Evolutionary conservation across 2,888 invertebrate species (phyloP).

Genomic region (Dorcus hopei): DNA sequence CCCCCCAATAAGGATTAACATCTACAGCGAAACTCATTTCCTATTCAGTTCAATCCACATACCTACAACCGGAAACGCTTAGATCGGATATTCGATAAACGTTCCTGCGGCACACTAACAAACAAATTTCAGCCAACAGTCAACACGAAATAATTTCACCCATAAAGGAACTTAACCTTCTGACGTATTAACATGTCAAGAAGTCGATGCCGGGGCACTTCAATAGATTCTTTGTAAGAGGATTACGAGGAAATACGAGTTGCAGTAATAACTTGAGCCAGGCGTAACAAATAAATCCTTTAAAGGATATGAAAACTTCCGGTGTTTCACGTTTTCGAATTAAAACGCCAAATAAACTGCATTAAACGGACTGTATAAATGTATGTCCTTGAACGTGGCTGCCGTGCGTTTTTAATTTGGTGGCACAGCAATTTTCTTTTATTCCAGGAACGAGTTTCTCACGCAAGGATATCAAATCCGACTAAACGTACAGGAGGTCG

Average conservation of each 20-base stretch:
- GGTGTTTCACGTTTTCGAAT: too few relatives aligned
- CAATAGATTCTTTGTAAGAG: neutral
- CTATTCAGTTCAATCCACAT: neutral
- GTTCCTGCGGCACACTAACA: neutral
- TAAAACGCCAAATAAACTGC: too few relatives aligned
- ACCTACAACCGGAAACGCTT: neutral
- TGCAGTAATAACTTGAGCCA: too few relatives aligned
- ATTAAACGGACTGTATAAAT: too few relatives aligned
- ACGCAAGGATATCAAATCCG: too few relatives aligned
- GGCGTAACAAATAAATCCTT: too few relatives aligned
- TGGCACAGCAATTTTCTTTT: too few relatives aligned
- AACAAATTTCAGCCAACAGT: neutral
- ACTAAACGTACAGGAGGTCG: too few relatives aligned
- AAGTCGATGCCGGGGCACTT: neutral
- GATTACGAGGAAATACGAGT: neutral
- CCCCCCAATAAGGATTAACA: neutral
- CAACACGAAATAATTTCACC: neutral
- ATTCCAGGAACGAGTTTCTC: too few relatives aligned
- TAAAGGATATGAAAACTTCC: too few relatives aligned
- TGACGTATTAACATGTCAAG: neutral
- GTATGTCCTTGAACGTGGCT: too few relatives aligned
- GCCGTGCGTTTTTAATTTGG: too few relatives aligned
- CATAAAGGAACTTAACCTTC: neutral
- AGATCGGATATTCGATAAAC: slow-evolving; percentile 1
- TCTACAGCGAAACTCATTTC: neutral